Percentiles rank a stretch among this genome's conserved stretches.
phyloP scores from a whole-genome alignment of 2,888 invertebrate genomes.

The Sisyra terminalis region DNA sequence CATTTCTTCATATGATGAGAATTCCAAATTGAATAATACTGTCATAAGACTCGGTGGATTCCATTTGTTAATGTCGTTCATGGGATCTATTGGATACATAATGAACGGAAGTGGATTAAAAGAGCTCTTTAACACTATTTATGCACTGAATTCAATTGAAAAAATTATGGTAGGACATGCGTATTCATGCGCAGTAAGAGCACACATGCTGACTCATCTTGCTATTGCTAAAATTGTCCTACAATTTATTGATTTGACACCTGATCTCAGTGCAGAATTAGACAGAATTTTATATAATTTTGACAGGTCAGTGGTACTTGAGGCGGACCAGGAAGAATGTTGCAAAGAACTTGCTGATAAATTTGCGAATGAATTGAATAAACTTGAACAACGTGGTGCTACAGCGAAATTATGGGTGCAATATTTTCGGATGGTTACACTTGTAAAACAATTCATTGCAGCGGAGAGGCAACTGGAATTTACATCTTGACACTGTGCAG shows the following conservation, averaged over 20 bases:
- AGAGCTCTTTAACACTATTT: conserved; percentile 14
- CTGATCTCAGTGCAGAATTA: conserved; percentile 1
- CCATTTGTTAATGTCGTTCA: conserved; percentile 18
- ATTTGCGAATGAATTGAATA: conserved; percentile 37
- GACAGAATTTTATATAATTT: conserved; percentile 10
- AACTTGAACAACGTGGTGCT: conserved; percentile 12
- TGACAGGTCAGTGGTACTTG: conserved; percentile 10
- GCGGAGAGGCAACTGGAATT: conserved; percentile 18
- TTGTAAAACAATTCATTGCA: conserved; percentile 18
- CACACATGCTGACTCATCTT: conserved; percentile 14
- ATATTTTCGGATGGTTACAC: conserved; percentile 16
- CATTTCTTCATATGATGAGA: conserved; percentile 8
- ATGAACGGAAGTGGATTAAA: conserved; percentile 17
- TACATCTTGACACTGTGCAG: conserved; percentile 16
- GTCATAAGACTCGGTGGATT: conserved; percentile 18
- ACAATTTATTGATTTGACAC: conserved; percentile 5
- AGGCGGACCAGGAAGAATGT: conserved; percentile 10
- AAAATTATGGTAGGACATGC: conserved; percentile 17
- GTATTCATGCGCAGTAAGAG: conserved; percentile 16
- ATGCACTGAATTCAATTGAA: conserved; percentile 14
- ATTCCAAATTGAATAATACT: conserved; percentile 3
- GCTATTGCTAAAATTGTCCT: conserved; percentile 4
- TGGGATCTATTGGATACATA: conserved; percentile 16
- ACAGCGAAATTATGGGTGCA: conserved; percentile 17
- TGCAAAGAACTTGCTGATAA: conserved; percentile 14